Base-by-base conservation (phyloP, 2,888 invertebrate genomes). In the Ochlodes sylvanus region DNA sequence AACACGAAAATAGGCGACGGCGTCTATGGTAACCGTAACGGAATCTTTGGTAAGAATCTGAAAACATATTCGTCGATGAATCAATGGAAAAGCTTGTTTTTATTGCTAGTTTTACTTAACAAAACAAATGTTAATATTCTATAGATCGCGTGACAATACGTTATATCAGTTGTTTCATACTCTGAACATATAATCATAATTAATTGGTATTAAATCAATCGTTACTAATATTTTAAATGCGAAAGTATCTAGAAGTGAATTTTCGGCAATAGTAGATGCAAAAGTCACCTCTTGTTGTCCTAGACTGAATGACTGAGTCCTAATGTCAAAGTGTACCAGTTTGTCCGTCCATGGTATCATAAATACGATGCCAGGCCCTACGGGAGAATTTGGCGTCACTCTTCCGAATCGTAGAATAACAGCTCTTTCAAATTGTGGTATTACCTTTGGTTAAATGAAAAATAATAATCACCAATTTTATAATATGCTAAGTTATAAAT, bases 21-120 rank as follows among this genome's bases (percentile, higher is more conserved):
- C 98, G 83, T 98, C 98, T 7, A 98, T 98, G 5, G 96, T 96
- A 1, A 98, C 98, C 0, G 98, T 98, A n/a, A 98, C 98, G 5
- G 97, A 97, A 87, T 98, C 98, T 92, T 97, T 97, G 50, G 86
- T 87, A 42, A 88, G 78, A 61, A 87, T 66, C 97, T 97, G 76
- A 97, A 94, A 98, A 19, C 14, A 17, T 38, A 38, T 38, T 12
- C 38, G 10, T 38, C 10, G 38, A 12, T 3, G 38, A 9, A 10
- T 38, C 12, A 38, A 38, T 12, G 38, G 10, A 38, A 38, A 38
- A 38, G 38, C 38, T 12, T 38, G 38, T 10, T 38, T 12, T 12
- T 10, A 2, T 38, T 10, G 0, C 38, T 38, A 38, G 38, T 2
- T 12, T 9, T 12, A 12, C 3, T 27, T 27, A 27, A 4, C 27